phyloP scores from a whole-genome alignment of 1,140 invertebrate species.

The Drosophila gunungcola region DNA sequence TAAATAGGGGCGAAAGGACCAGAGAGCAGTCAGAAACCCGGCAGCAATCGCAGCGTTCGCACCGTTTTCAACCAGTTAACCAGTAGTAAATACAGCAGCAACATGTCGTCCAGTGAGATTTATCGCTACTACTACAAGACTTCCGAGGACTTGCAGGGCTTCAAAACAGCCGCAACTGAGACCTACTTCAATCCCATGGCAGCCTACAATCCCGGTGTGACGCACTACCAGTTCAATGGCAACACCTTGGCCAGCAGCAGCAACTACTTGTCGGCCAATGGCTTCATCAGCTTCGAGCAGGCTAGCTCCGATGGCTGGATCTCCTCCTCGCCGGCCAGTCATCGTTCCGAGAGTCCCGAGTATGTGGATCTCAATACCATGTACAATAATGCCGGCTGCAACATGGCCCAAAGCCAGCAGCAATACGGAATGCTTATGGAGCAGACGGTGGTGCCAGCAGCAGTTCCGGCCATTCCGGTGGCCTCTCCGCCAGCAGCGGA shows the following conservation, averaged over 20 bases:
- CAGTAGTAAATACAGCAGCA: conserved; percentile 1
- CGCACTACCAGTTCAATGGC: conserved; percentile 73
- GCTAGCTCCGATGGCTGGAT: conserved; percentile 86
- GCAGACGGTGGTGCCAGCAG: conserved; percentile 12
- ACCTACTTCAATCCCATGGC: conserved; percentile 81
- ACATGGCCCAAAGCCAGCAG: conserved; percentile 37
- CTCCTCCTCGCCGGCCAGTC: conserved; percentile 87
- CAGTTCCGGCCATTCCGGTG: conserved; percentile 3
- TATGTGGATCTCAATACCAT: conserved; percentile 83
- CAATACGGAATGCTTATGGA: conserved; percentile 51
- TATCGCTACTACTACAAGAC: conserved; percentile 84
- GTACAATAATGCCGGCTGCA: conserved; percentile 57
- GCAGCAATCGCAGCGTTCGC: conserved; percentile 49
- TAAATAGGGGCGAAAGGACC: conserved; percentile 68
- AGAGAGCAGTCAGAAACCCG: conserved; percentile 63
- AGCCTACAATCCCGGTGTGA: conserved; percentile 74
- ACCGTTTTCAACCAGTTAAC: conserved; percentile 3
- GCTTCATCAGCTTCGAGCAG: conserved; percentile 80
- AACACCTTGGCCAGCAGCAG: conserved; percentile 64
- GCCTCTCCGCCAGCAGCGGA: conserved; percentile 24
- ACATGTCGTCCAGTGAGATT: conserved; percentile 81
- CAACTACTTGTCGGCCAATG: conserved; percentile 72
- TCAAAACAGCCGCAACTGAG: conserved; percentile 63
- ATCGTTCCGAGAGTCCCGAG: conserved; percentile 86
- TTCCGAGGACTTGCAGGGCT: conserved; percentile 79